These are phyloP conservation scores for Smittia sp. DNA, from an alignment of 2,888 invertebrate species.

Conservation along the genomic window DNA sequence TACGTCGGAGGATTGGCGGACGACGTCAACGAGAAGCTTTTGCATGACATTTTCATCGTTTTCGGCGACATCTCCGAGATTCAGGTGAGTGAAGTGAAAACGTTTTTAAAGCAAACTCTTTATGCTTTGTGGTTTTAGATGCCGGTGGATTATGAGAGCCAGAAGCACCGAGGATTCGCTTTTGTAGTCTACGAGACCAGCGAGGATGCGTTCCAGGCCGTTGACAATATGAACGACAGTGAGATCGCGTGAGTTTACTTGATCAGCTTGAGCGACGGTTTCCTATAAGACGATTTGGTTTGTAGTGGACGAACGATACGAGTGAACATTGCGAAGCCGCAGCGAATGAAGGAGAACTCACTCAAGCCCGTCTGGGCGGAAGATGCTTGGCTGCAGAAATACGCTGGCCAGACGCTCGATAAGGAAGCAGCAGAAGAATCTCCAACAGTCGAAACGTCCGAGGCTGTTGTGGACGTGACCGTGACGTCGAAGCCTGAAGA, in stretches of 20 bases:
- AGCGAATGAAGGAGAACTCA: conserved; percentile 93
- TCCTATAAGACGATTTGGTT: conserved; percentile 21
- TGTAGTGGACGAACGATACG: conserved; percentile 88
- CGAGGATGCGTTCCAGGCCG: conserved; percentile 98
- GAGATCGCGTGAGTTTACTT: conserved; percentile 19
- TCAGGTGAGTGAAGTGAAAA: conserved; percentile 61
- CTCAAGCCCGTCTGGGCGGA: conserved; percentile 97
- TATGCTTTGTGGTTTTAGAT: conserved; percentile 42
- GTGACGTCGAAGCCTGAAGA: conserved; percentile 49
- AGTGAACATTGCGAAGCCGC: conserved; percentile 96
- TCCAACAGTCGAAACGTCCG: conserved; percentile 46
- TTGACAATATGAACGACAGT: conserved; percentile 90
- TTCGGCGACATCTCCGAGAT: conserved; percentile 99
- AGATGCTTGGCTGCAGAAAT: conserved; percentile 96
- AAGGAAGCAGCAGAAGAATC: conserved; percentile 54
- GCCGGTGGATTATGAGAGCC: conserved; percentile 95
- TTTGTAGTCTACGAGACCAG: conserved; percentile 97
- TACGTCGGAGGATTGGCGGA: conserved; percentile 87
- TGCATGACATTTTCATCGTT: conserved; percentile 96
- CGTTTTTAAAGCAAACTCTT: background rate
- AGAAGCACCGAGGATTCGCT: conserved; percentile 94
- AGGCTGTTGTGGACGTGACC: conserved; percentile 45
- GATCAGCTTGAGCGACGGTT: conserved; percentile 5
- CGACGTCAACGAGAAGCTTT: conserved; percentile 92
- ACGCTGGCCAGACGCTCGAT: conserved; percentile 85